Base-by-base conservation (phyloP, 2,797 vertebrate genomes). In the Euthynnus affinis region DNA sequence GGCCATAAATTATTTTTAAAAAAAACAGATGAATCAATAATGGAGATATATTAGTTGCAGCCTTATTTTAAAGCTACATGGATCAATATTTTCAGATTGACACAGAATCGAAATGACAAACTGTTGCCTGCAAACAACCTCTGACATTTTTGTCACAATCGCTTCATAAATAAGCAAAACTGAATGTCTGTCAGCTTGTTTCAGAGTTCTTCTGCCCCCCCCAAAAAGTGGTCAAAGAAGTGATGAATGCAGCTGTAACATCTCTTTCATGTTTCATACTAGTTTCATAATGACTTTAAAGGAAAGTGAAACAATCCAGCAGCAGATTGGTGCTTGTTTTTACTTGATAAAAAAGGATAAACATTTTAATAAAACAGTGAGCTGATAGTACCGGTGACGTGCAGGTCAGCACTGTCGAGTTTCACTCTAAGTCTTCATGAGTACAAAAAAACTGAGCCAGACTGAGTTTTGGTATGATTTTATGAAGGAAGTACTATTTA, bases 401-500 rank as follows among this genome's bases (percentile, higher is more conserved):
- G n/a, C n/a, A n/a, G n/a, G n/a, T n/a, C n/a, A n/a, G n/a, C n/a
- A n/a, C n/a, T n/a, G n/a, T n/a, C n/a, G n/a, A n/a, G 58, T 42
- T 71, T 76, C 8, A 49, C n/a, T 48, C 58, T n/a, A 8, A 18
- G 42, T 64, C 32, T 72, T 20, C 60, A 25, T 59, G 6, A 58
- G 15, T 9, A 3, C 20, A 71, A 55, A 49, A 42, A 51, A 74
- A 71, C 32, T 6, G 2, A 40, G 44, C 10, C 34, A 4, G 66
- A 67, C 4, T 57, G 10, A 57, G 46, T 20, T 18, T 48, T 18
- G 6, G 46, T 49, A 49, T 49, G 37, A 74, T 68, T 62, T 40
- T 40, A 52, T 69, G 22, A 69, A 56, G 67, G 49, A 83, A 53
- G 46, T 56, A 40, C 85, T 59, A 51, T 15, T 64, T 40, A 71